Evolutionary conservation across 2,797 vertebrate species (phyloP).

Genomic region (Masticophis lateralis): DNA sequence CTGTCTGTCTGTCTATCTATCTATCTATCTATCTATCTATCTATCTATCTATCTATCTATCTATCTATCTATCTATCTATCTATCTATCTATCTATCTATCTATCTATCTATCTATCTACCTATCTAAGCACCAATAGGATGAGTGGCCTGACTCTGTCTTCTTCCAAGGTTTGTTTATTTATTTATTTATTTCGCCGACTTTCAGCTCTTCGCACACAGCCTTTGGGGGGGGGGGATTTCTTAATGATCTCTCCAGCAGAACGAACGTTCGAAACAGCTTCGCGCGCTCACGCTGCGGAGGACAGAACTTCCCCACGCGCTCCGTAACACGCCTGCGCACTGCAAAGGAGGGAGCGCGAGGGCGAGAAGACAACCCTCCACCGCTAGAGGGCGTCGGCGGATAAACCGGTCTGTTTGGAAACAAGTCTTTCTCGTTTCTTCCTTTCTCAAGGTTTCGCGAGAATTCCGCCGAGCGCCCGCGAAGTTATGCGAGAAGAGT

Average conservation of each 20-base stretch:
- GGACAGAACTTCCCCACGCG: background rate
- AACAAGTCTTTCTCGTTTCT: background rate
- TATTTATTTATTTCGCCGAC: background rate
- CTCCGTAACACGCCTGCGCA: background rate
- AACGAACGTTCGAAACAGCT: background rate
- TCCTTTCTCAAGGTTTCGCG: background rate
- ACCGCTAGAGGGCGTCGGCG: rapidly evolving
- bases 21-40: too few relatives aligned
- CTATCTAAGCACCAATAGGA: background rate
- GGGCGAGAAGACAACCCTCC: too few relatives aligned
- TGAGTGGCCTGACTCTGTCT: background rate
- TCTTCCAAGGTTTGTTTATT: background rate
- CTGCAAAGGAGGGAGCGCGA: background rate
- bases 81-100: too few relatives aligned
- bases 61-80: too few relatives aligned
- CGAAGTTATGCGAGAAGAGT: background rate
- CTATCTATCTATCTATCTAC: too few relatives aligned
- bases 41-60: too few relatives aligned
- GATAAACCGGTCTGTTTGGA: background rate
- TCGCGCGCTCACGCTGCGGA: background rate
- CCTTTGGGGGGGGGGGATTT: too few relatives aligned
- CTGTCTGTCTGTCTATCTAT: too few relatives aligned
- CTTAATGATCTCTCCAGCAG: background rate
- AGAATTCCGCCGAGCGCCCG: background rate
- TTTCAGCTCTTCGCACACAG: background rate